Evolutionary conservation across 2,113 vertebrate species (phyloP), one percentile per base, ranked within the genome.

Genomic region (Octodon degus): DNA sequence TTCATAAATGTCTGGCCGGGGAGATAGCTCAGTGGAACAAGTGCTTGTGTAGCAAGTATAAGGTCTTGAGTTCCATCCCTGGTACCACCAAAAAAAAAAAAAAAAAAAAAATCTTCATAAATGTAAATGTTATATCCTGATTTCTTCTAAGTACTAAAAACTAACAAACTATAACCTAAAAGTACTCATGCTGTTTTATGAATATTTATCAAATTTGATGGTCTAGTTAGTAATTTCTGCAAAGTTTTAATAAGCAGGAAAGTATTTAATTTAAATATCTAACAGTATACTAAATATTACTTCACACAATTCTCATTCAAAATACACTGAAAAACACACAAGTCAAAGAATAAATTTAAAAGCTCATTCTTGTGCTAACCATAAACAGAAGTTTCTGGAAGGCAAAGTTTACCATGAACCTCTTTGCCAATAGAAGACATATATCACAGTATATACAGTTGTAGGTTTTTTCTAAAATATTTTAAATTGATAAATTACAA

Each of bases 231-330:
- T 53, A 84, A 63, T 82, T 85, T 74, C 34, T 77, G 2, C 62
- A 22, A 94, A 72, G 13, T 85, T 92, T 94, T 84, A 67, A 53
- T 82, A 90, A 74, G 10, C 10, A 82, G 22, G 40, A 20, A 40
- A 25, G 70, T 14, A 65, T 10, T 79, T 43, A 65, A 63, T 30
- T 74, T 86, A 90, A 94, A 50, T 88, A 84, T 53, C 76, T 84
- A 63, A 93, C 7, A 90, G 32, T n/a, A 90, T 58, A 58, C 3
- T 77, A 82, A 83, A 43, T 70, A 88, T 32, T 53, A 83, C 2
- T 79, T 86, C 40, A 89, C 70, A 63, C 91, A 86, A 90, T 95
- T 17, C 11, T 94, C 27, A 94, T 79, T 90, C 55, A 85, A 81
- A 90, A 89, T 92, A 85, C 43, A 80, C 7, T 10, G 37, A 40